Percentiles rank a stretch among this genome's conserved stretches.
These are phyloP conservation scores for Eidolon dupreanum DNA, from an alignment of 2,797 vertebrate genomes.

Conservation along the genomic window DNA sequence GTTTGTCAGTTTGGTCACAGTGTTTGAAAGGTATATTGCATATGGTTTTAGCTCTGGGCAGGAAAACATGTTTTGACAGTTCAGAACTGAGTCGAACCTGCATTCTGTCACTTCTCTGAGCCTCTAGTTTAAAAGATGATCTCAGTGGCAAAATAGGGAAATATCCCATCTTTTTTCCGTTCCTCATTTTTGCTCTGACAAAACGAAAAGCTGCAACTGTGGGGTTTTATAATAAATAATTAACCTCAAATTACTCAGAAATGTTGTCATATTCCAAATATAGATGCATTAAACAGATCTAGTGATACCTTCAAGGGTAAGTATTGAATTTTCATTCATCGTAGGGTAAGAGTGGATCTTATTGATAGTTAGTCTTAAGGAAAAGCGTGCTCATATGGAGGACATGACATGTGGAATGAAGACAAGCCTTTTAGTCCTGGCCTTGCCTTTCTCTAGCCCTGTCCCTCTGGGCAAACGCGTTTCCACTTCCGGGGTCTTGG, in stretches of 20 bases:
- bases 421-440: background rate
- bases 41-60: background rate
- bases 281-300: background rate
- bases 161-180: background rate
- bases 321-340: background rate
- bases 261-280: background rate
- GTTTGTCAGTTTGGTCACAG: background rate
- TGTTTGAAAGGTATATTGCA: constrained; percentile 41
- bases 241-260: background rate
- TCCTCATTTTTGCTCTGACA: background rate
- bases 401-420: background rate
- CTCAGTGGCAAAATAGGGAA: background rate
- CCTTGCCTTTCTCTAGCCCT: background rate
- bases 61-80: constrained; percentile 2
- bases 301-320: background rate
- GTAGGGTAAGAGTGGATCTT: background rate
- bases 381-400: background rate
- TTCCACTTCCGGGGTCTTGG: background rate
- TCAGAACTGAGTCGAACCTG: background rate
- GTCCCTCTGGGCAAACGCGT: background rate
- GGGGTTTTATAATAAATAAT: background rate
- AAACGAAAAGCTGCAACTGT: background rate
- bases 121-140: background rate
- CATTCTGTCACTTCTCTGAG: background rate
- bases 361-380: background rate